Evolutionary conservation across 1,140 invertebrate genomes (phyloP), one percentile per base, ranked within the genome.

Genomic region (Drosophila bocqueti): DNA sequence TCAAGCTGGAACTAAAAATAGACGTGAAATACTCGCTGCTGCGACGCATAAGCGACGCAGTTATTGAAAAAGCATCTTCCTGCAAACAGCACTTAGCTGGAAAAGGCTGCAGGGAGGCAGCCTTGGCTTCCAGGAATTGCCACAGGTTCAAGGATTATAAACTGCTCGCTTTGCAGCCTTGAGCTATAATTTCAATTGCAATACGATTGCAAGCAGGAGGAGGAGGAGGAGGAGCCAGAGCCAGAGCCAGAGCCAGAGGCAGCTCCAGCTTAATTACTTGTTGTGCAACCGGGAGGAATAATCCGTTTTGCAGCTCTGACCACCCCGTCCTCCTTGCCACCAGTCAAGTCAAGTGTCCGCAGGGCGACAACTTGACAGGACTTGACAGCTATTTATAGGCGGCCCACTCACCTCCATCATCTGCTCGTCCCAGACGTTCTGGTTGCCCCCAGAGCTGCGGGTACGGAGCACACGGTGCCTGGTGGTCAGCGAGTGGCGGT

Each of bases 381-480:
- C 45, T 24, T 24, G 49, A 5, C 3, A 1, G 31, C 80, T 77
- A 90, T 83, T 73, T 74, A 87, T 80, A 87, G 47, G 9, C 60
- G 26, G 26, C 11, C 24, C 40, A 81, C 85, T 92, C 75, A 94
- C 94, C 92, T 94, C 94, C 78, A 94, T 83, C 82, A 93, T 91
- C 43, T 93, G 90, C 59, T 94, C 94, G 69, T 94, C 94, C 79
- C 93, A 93, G 24, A 93, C 83, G 50, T 93, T 93, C 10, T 93
- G 91, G 10, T 80, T 79, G 15, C 83, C 92, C 31, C 92, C 91
- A 49, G 92, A 92, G 46, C 92, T 93, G 47, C 92, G 76, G 24
- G 92, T 93, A 7, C 92, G 79, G 50, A 93, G 50, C 43, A 93
- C 91, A 15, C 91, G 84, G 60, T 92, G 90, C 57, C 92, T 60